phyloP scores from a whole-genome alignment of 2,113 vertebrate genomes.

The Eurystomus gularis region DNA sequence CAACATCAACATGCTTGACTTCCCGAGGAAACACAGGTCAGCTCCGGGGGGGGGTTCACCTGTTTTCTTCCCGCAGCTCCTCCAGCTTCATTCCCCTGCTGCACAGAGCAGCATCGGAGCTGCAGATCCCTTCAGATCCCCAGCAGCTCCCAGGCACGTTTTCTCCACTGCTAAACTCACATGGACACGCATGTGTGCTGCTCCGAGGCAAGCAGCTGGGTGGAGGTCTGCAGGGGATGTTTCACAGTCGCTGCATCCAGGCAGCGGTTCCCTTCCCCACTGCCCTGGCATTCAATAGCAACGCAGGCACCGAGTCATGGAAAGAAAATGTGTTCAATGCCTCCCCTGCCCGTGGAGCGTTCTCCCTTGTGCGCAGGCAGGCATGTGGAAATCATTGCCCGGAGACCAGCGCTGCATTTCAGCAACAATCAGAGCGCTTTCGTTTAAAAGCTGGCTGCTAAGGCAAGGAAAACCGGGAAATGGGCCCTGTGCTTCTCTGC shows the following conservation, averaged over 20 bases:
- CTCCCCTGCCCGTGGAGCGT: background rate
- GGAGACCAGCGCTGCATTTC: background rate
- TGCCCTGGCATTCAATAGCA: background rate
- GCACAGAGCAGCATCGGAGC: rapidly evolving
- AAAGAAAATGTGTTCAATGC: slow-evolving; percentile 22
- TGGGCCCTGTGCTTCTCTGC: rapidly evolving
- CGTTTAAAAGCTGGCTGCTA: background rate
- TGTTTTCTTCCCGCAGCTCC: background rate
- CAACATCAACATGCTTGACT: background rate
- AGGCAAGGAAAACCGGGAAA: background rate
- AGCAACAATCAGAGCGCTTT: background rate
- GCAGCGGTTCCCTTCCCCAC: background rate
- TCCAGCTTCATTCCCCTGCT: background rate
- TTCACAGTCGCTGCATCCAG: background rate
- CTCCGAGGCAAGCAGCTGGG: background rate
- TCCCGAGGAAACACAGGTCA: background rate
- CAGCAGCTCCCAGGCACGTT: background rate
- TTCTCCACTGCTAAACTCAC: background rate
- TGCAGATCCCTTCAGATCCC: background rate
- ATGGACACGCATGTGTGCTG: background rate
- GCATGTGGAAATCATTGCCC: slow-evolving; percentile 43
- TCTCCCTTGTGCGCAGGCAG: background rate
- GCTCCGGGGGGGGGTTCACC: background rate
- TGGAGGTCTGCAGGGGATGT: background rate
- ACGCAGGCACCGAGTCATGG: slow-evolving; percentile 14